Evolutionary conservation across 1,140 invertebrate genomes (phyloP), one percentile per base, ranked within the genome.

Genomic region (Tetramorium parvispinum): DNA sequence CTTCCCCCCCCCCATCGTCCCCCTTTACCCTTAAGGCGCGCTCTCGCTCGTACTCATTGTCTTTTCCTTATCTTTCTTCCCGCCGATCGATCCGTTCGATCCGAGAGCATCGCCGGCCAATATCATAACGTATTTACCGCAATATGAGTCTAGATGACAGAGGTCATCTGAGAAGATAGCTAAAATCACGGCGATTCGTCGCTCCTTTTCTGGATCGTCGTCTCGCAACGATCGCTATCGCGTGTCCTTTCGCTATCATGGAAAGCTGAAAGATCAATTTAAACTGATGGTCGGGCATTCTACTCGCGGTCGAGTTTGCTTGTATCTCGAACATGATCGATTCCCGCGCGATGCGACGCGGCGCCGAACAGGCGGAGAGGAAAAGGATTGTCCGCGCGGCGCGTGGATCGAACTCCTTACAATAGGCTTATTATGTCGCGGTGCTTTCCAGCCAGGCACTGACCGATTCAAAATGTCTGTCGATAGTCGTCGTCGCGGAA

Each of bases 41-140:
- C 55, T 61, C 13, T 59, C 51, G 27, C 24, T 82, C 66, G 40
- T 27, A 43, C 21, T 86, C 53, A 61, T 83, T 81, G 77, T 78
- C 83, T 65, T 85, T 27, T 27, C 57, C 18, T 27, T 63, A 21
- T 21, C 46, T 27, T 68, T 18, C 43, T 18, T 10, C 43, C 59
- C 59, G 59, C 21, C 21, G 85, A 71, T 13, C 70, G 51, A 57
- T 40, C 6, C 51, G n/a, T 24, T 27, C 51, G 32, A 51, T 66
- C 24, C 59, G 82, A 57, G 49, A 51, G 66, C 75, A 85, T 75
- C 53, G 88, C 86, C 89, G 68, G 18, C 40, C 68, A 75, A 83
- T 83, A 75, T 75, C 53, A 89, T 93, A 92, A 93, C 90, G 91
- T 90, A 91, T 87, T 91, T 87, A 76, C 57, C 76, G 89, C 91